A percentile compares a stretch with the other conserved stretches of the same genome.
phyloP scores from a whole-genome alignment of 2,113 vertebrate species.

The Limanda limanda region DNA sequence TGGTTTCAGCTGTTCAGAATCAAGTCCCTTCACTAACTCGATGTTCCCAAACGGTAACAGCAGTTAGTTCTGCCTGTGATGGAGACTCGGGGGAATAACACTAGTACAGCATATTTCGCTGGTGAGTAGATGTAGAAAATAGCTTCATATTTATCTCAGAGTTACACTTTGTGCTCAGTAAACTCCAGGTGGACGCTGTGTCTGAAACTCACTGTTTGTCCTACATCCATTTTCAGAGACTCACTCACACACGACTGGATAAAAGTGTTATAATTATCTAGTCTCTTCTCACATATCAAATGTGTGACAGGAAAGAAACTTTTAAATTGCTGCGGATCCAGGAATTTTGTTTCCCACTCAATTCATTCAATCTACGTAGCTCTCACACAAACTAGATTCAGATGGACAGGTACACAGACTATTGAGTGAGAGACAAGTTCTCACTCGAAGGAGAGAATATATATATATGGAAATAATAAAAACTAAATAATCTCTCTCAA shows the following conservation, averaged over 20 bases:
- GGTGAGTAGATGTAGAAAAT: constrained; percentile 12
- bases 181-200: background rate
- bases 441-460: too few relatives aligned
- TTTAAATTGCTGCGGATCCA: too few relatives aligned
- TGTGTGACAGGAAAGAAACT: background rate
- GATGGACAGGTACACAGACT: too few relatives aligned
- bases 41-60: background rate
- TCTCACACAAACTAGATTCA: too few relatives aligned
- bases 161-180: background rate
- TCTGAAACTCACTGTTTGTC: background rate
- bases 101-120: background rate
- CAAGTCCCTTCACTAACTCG: background rate
- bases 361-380: too few relatives aligned
- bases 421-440: too few relatives aligned
- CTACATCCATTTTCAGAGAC: constrained; percentile 34
- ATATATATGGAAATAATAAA: too few relatives aligned
- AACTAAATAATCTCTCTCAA: too few relatives aligned
- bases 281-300: background rate
- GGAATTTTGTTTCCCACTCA: too few relatives aligned
- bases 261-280: background rate
- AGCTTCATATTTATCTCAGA: background rate
- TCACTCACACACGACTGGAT: constrained; percentile 19
- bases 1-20: background rate
- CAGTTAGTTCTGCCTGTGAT: constrained; percentile 6
- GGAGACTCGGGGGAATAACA: constrained; percentile 18